Conservation (phyloP, 2,888 invertebrate genomes). For the Osmoderma eremita region DNA sequence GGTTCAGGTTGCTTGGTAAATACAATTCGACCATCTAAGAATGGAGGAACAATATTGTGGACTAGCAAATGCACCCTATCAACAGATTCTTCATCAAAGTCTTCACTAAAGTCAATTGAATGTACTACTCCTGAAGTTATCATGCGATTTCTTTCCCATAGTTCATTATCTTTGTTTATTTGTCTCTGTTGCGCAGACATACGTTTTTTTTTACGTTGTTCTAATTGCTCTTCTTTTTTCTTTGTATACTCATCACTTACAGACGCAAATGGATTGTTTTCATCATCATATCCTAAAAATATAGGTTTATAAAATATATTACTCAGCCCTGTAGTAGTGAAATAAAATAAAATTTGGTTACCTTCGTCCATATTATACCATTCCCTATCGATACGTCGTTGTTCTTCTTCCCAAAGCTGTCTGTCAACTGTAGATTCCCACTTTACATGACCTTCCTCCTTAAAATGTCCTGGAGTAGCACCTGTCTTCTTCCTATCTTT, state of each 20-base stretch:
- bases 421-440: conserved; percentile 78
- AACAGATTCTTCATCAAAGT: conserved; percentile 94
- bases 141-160: conserved; percentile 99
- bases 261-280: conserved; percentile 91
- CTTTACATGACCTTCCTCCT: conserved; percentile 67
- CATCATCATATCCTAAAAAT: conserved; percentile 79
- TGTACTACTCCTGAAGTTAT: conserved; percentile 94
- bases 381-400: conserved; percentile 89
- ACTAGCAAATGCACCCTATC: conserved; percentile 96
- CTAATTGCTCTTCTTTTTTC: conserved; percentile 92
- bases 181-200: conserved; percentile 96
- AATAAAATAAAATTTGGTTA: conserved; percentile 49
- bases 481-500: conserved; percentile 74
- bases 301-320: conserved; percentile 6
- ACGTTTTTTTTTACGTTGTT: conserved; percentile 88
- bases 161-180: conserved; percentile 97
- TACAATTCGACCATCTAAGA: conserved; percentile 97
- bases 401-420: conserved; percentile 90
- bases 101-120: conserved; percentile 87
- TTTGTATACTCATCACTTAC: conserved; percentile 92
- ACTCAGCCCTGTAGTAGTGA: no score
- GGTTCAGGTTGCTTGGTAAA: conserved; percentile 99
- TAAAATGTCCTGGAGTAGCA: conserved; percentile 68
- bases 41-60: conserved; percentile 98
- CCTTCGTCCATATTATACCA: conserved; percentile 97